Evolutionary conservation across 2,797 vertebrate species (phyloP).

Genomic region (Takifugu rubripes): DNA sequence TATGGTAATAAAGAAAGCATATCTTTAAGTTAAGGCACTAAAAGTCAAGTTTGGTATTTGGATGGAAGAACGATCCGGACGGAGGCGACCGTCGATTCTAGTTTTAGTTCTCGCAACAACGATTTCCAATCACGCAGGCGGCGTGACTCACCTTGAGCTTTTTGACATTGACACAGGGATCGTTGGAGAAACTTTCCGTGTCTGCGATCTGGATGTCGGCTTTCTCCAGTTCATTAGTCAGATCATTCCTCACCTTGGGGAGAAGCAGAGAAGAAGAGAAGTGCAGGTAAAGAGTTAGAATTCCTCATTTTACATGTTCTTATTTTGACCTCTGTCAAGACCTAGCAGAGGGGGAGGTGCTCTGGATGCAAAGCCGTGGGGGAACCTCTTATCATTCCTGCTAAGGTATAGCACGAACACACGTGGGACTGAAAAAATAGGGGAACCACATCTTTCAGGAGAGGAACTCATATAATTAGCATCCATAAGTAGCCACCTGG

Average conservation of each 20-base stretch:
- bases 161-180: constrained; percentile 96
- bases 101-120: not conserved
- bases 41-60: not conserved
- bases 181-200: constrained; percentile 97
- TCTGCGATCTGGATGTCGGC: constrained; percentile 97
- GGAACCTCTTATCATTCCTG: too few relatives aligned
- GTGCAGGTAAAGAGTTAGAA: not conserved
- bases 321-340: too few relatives aligned
- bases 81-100: not conserved
- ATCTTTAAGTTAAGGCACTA: not conserved
- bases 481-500: too few relatives aligned
- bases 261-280: constrained; percentile 1
- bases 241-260: constrained; percentile 93
- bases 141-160: constrained; percentile 92
- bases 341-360: too few relatives aligned
- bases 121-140: not conserved
- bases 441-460: too few relatives aligned
- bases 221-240: constrained; percentile 92
- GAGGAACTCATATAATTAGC: too few relatives aligned
- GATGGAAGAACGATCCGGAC: not conserved
- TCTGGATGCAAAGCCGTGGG: too few relatives aligned
- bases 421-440: too few relatives aligned
- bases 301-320: not conserved
- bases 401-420: too few relatives aligned
- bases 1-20: constrained; percentile 1